These are phyloP conservation scores for Alaudala cheleensis DNA, from an alignment of 2,113 vertebrate species.

Conservation along the genomic window DNA sequence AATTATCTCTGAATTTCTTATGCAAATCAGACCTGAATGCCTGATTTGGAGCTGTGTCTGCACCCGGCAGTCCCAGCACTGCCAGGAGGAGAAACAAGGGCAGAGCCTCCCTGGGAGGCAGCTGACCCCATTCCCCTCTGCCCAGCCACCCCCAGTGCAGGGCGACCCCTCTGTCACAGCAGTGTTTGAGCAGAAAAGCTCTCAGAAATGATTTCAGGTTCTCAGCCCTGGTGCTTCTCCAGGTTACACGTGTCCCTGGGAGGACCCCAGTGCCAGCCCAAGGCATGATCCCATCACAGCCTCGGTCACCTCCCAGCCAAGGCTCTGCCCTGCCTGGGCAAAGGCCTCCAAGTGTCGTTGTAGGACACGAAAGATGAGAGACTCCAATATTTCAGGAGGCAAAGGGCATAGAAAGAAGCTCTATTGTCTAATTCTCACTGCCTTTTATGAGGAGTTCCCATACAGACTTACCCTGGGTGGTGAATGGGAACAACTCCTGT, in stretches of 20 bases:
- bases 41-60: background rate
- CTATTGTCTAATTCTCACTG: too few relatives aligned
- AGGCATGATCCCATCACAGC: accelerated
- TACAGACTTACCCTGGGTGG: too few relatives aligned
- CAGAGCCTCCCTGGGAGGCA: background rate
- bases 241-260: background rate
- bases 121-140: background rate
- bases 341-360: accelerated
- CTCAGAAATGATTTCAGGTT: background rate
- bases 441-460: too few relatives aligned
- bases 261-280: background rate
- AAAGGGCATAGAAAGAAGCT: too few relatives aligned
- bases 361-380: too few relatives aligned
- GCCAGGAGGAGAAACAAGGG: background rate
- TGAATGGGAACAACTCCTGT: too few relatives aligned
- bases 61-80: background rate
- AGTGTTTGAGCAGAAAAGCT: background rate
- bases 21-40: conserved; percentile 11
- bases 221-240: background rate
- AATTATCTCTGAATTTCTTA: conserved; percentile 51
- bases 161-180: background rate
- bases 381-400: too few relatives aligned
- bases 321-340: background rate
- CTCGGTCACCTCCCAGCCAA: background rate
- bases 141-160: background rate